Evolutionary conservation across 2,113 vertebrate genomes (phyloP).

Genomic region (sheep (Ovis aries)): ARS-UI_Ramb_v3.0 NC_056080.1:4713001-4713500

Average conservation of each 20-base stretch:
- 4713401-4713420: background rate
- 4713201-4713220: background rate
- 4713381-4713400: accelerated
- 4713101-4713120: too few species aligned
- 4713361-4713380: background rate
- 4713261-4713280: background rate
- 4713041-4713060: too few species aligned
- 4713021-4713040: too few species aligned
- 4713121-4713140: too few species aligned
- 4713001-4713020: too few species aligned
- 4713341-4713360: background rate
- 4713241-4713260: background rate
- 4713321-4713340: background rate
- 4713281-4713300: accelerated
- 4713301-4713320: accelerated
- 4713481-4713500: background rate
- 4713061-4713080: too few species aligned
- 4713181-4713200: too few species aligned
- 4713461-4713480: background rate
- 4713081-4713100: too few species aligned
- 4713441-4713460: background rate
- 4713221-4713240: accelerated
- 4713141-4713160: too few species aligned
- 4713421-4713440: accelerated
- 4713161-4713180: too few species aligned